phyloP scores from a whole-genome alignment of 2,797 vertebrate species.

The Urocyon cinereoargenteus region DNA sequence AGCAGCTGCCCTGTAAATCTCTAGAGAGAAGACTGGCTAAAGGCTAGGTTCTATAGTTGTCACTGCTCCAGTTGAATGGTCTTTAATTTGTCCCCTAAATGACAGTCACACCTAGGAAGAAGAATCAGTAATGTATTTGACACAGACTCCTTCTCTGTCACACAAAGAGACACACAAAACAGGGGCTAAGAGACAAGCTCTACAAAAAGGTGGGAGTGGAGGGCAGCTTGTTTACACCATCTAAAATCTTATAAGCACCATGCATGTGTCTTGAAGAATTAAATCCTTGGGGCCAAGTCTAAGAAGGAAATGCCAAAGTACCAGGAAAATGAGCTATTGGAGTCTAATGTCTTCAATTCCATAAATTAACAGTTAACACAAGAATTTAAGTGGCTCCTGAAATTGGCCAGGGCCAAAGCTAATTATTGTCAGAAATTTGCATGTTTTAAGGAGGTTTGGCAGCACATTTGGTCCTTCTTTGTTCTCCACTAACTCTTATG shows the following conservation, averaged over 20 bases:
- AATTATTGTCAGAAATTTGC: background rate
- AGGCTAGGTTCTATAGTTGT: slow-evolving; percentile 56
- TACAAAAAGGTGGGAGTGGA: background rate
- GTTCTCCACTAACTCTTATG: background rate
- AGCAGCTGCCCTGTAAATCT: slow-evolving; percentile 75
- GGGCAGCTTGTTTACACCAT: background rate
- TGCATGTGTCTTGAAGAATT: slow-evolving; percentile 21
- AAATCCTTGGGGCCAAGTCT: background rate
- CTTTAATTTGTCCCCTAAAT: slow-evolving; percentile 75
- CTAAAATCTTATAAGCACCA: background rate
- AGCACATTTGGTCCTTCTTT: background rate
- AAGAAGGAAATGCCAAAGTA: background rate
- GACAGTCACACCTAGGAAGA: slow-evolving; percentile 49
- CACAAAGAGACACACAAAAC: slow-evolving; percentile 16
- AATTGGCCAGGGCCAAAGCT: background rate
- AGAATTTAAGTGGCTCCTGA: background rate
- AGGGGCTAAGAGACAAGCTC: background rate
- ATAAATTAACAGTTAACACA: background rate
- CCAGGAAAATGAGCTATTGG: background rate
- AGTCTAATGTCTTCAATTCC: background rate
- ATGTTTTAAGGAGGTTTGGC: background rate
- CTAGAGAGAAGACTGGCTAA: slow-evolving; percentile 52
- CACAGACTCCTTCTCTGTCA: slow-evolving; percentile 7
- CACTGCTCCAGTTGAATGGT: background rate
- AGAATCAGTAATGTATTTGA: slow-evolving; percentile 48